A percentile compares a stretch with the other conserved stretches of the same genome.
Evolutionary conservation across 1,140 invertebrate species (phyloP).

Genomic region (Ostrea denselamellosa): DNA sequence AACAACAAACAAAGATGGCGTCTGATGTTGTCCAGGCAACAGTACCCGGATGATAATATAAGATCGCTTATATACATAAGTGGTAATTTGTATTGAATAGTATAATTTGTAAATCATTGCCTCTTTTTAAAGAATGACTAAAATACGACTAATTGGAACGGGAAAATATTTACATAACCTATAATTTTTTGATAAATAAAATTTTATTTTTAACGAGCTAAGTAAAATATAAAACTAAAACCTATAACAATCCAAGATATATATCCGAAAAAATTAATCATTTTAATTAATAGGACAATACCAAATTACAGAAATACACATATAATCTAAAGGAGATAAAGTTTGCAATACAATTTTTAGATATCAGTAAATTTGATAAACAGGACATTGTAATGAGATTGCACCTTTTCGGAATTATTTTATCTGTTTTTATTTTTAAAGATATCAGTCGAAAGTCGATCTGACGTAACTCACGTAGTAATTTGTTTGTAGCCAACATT

Average conservation of each 20-base stretch:
- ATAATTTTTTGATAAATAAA: neutral
- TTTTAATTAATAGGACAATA: neutral
- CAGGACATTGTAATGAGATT: too few relatives aligned
- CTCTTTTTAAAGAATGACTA: neutral
- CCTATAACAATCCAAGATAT: neutral
- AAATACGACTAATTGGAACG: neutral
- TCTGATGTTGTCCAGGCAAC: slow-evolving; percentile 64
- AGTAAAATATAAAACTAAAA: neutral
- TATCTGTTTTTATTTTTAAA: too few relatives aligned
- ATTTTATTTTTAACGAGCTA: neutral
- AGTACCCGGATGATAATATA: slow-evolving; percentile 63
- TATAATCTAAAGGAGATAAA: too few relatives aligned
- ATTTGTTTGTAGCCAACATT: too few relatives aligned
- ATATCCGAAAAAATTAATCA: neutral
- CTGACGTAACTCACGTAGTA: too few relatives aligned
- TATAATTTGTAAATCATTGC: neutral
- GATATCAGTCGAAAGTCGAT: too few relatives aligned
- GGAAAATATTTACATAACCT: neutral
- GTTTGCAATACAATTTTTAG: too few relatives aligned
- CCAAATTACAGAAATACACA: neutral
- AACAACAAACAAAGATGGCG: slow-evolving; percentile 34
- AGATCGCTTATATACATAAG: neutral
- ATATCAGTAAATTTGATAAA: too few relatives aligned
- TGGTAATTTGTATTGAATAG: too few relatives aligned
- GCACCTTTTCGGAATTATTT: too few relatives aligned